phyloP scores from a whole-genome alignment of 2,888 invertebrate species.

The Acleris emargana region DNA sequence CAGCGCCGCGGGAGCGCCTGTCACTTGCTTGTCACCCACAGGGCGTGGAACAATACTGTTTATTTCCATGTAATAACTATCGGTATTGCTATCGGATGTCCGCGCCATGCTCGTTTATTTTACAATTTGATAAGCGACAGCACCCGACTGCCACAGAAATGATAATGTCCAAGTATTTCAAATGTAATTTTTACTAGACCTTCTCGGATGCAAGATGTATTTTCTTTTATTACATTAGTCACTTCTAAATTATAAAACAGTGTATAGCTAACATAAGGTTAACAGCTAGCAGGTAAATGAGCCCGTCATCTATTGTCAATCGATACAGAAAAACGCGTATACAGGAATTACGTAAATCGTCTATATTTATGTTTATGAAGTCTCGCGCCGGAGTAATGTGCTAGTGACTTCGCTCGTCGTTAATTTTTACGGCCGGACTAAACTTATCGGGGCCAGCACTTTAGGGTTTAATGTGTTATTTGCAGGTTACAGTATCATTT shows the following conservation, averaged over 20 bases:
- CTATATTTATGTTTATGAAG: constrained; percentile 29
- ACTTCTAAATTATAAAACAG: too few relatives aligned
- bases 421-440: constrained; percentile 33
- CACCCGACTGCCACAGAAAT: constrained; percentile 41
- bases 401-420: constrained; percentile 34
- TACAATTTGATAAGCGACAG: constrained; percentile 48
- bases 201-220: too few relatives aligned
- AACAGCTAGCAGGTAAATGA: too few relatives aligned
- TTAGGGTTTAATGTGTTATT: constrained; percentile 34
- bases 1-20: constrained; percentile 66
- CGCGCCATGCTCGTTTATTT: constrained; percentile 64
- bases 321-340: not conserved
- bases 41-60: constrained; percentile 64
- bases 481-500: constrained; percentile 35
- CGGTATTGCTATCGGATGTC: constrained; percentile 71
- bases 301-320: too few relatives aligned
- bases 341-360: constrained; percentile 11
- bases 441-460: constrained; percentile 31
- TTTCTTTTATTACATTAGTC: too few relatives aligned
- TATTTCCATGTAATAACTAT: constrained; percentile 67
- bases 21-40: constrained; percentile 65
- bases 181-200: not conserved
- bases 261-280: too few relatives aligned
- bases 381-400: constrained; percentile 19
- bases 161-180: not conserved